Percentiles rank a stretch among this genome's conserved stretches.
Conservation (phyloP, 2,888 invertebrate genomes). For the Prosapia bicincta region DNA sequence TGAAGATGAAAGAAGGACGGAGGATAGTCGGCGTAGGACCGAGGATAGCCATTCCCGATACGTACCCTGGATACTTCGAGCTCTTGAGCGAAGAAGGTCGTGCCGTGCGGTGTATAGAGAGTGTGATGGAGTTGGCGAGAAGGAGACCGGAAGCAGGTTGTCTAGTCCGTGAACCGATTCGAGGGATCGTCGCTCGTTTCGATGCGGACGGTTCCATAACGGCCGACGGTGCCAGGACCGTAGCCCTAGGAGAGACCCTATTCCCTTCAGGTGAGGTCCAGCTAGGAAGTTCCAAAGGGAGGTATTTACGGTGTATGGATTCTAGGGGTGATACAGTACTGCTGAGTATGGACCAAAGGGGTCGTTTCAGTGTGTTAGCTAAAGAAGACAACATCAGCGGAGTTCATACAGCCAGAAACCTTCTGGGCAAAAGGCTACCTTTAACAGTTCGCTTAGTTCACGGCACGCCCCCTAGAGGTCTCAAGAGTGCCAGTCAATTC, state of each 20-base stretch:
- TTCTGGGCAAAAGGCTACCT: constrained; percentile 86
- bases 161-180: constrained; percentile 73
- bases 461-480: constrained; percentile 80
- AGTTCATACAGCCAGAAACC: constrained; percentile 85
- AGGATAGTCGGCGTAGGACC: constrained; percentile 77
- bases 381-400: constrained; percentile 93
- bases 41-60: constrained; percentile 84
- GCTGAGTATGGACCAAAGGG: constrained; percentile 81
- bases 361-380: constrained; percentile 88
- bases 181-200: constrained; percentile 51
- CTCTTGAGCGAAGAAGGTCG: constrained; percentile 91
- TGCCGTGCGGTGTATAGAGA: constrained; percentile 85
- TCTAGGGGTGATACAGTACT: constrained; percentile 78
- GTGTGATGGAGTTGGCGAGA: constrained; percentile 77
- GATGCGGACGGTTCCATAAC: constrained; percentile 59
- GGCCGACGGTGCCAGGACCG: constrained; percentile 66
- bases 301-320: constrained; percentile 84
- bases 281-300: constrained; percentile 59
- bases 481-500: constrained; percentile 78
- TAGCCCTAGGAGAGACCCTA: constrained; percentile 80
- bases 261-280: constrained; percentile 71
- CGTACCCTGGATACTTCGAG: constrained; percentile 91
- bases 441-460: constrained; percentile 89
- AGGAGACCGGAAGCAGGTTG: constrained; percentile 66
- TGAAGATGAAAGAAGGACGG: constrained; percentile 86